phyloP scores from a whole-genome alignment of 2,113 vertebrate species.

The Mormyrus iriodes region DNA sequence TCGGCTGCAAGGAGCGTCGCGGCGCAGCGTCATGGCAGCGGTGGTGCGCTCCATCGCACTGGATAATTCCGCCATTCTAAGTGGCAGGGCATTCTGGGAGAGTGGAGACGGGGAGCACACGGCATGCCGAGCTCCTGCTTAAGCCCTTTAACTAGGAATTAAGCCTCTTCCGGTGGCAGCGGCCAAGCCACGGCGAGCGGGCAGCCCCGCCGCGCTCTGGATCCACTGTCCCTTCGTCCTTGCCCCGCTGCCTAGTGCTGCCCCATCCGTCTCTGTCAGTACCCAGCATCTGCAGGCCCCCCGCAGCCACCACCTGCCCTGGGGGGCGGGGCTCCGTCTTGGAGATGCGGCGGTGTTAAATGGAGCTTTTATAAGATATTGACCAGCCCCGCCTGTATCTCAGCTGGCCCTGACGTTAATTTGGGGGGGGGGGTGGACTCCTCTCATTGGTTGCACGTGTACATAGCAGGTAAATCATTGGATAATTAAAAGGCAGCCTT shows the following conservation, averaged over 20 bases:
- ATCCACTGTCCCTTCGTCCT: slow-evolving; percentile 77
- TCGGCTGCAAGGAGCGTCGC: not conserved
- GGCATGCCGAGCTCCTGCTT: slow-evolving; percentile 24
- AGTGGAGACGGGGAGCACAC: slow-evolving; percentile 44
- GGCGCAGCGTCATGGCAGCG: not conserved
- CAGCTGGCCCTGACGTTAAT: slow-evolving; percentile 27
- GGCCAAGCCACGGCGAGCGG: slow-evolving; percentile 45
- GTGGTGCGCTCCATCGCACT: slow-evolving; percentile 23
- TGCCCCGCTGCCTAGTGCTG: slow-evolving; percentile 59
- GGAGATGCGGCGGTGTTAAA: slow-evolving; percentile 61
- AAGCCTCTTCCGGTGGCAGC: slow-evolving; percentile 45
- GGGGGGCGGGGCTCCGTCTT: slow-evolving; percentile 55
- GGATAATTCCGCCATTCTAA: slow-evolving; percentile 43
- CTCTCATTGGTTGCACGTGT: not conserved
- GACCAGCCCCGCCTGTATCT: slow-evolving; percentile 47
- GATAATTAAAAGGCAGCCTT: slow-evolving; percentile 40
- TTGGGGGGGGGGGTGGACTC: not conserved
- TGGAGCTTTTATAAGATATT: slow-evolving; percentile 59
- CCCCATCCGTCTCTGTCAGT: slow-evolving; percentile 85
- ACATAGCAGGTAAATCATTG: slow-evolving; percentile 35
- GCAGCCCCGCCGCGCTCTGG: slow-evolving; percentile 43
- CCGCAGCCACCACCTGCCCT: slow-evolving; percentile 41
- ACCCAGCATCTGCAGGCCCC: slow-evolving; percentile 53
- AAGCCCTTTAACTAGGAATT: slow-evolving; percentile 55
- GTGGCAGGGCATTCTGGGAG: slow-evolving; percentile 37